Evolutionary conservation across 2,113 vertebrate species (phyloP), one percentile per base, ranked within the genome.

Genomic region (Siniperca chuatsi): DNA sequence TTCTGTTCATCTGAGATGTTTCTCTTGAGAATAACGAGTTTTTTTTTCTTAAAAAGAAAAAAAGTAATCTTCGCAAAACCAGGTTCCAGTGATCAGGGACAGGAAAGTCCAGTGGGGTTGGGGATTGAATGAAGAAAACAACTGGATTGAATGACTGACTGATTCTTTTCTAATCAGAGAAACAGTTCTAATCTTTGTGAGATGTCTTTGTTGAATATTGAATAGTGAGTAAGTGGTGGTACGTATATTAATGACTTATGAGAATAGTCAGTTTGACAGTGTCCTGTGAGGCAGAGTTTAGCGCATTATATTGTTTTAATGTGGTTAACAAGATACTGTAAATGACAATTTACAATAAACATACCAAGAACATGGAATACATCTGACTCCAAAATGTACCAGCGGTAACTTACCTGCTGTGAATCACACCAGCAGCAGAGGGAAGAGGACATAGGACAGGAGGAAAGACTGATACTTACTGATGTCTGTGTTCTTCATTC

Each of bases 201-300:
- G 57, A 67, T 62, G 73, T 91, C 81, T 89, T 92, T 92, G 81
- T 81, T 89, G 62, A 83, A 57, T 83, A 52, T 52, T 92, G 62
- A 90, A 89, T 88, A 60, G 85, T 42, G 64, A 81, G 48, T 67
- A 79, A 79, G 71, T 72, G 25, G 55, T 68, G 81, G 13, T 68
- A 25, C 2, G 25, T 82, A 71, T 87, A 83, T 87, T 84, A 90
- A 89, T 91, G 78, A 90, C 40, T 76, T 82, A 4, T n/a, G 73
- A 92, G 83, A 83, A 52, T 79, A 71, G 33, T 21, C 46, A 67
- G 55, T 61, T 83, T 78, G 74, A 71, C n/a, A 20, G 12, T 44
- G 46, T 70, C 67, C 44, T 78, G 20, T 29, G 83, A 64, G 74
- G 12, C 18, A 68, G 37, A 62, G 15, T 35, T 54, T 44, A 35